These are phyloP conservation scores for Gymnocypris eckloni DNA, from an alignment of 2,797 vertebrate genomes.

Conservation along the genomic window DNA sequence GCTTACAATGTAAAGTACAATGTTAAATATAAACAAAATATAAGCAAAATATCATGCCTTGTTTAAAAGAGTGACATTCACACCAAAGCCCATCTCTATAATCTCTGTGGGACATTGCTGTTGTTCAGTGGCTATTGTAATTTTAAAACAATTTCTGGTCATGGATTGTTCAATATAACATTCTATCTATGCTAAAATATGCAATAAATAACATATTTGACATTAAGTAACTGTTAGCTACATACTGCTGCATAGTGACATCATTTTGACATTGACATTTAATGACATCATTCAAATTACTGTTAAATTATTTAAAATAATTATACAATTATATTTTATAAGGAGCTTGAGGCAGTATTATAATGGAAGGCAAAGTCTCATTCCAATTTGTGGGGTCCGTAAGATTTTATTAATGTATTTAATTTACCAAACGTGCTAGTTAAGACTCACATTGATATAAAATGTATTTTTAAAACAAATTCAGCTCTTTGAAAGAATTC, in stretches of 20 bases:
- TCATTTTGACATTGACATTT: too few species aligned
- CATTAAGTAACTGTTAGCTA: neutral
- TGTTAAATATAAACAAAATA: neutral
- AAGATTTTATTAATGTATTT: neutral
- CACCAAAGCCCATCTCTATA: neutral
- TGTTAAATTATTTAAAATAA: neutral
- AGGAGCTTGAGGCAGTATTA: neutral
- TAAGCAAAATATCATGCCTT: constrained; percentile 10
- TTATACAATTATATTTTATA: neutral
- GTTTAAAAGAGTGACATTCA: neutral
- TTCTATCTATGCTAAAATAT: neutral
- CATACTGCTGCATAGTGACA: neutral
- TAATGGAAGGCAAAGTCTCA: neutral
- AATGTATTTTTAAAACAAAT: neutral
- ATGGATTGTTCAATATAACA: neutral
- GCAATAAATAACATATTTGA: neutral
- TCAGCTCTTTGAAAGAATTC: neutral
- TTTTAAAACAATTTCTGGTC: neutral
- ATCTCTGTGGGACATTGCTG: constrained; percentile 35
- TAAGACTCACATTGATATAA: neutral
- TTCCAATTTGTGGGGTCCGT: neutral
- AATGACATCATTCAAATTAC: too few species aligned
- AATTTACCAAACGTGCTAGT: neutral
- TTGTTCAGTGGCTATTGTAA: constrained; percentile 24
- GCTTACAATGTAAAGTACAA: neutral